Evolutionary conservation across 2,888 invertebrate genomes (phyloP).

Genomic region (Gari tellinella): DNA sequence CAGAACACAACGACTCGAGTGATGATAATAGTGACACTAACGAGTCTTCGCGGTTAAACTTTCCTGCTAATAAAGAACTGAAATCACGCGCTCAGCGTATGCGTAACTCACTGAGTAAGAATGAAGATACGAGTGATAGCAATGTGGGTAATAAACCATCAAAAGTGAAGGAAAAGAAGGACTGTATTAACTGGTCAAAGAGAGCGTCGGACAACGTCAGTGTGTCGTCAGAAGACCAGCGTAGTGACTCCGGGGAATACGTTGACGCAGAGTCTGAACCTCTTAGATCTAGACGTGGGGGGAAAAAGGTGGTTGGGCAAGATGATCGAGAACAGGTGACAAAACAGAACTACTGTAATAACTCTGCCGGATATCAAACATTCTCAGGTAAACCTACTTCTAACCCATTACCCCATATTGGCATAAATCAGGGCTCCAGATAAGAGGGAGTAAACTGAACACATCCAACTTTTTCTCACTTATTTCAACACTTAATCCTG

Average conservation of each 20-base stretch:
- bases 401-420: too few species aligned
- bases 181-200: slow-evolving; percentile 43
- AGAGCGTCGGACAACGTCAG: slow-evolving; percentile 43
- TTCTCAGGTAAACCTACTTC: too few species aligned
- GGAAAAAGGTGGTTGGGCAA: slow-evolving; percentile 16
- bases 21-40: slow-evolving; percentile 85
- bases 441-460: too few species aligned
- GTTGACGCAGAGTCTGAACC: slow-evolving; percentile 68
- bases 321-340: slow-evolving; percentile 16
- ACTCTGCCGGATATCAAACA: too few species aligned
- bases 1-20: slow-evolving; percentile 84
- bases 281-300: slow-evolving; percentile 26
- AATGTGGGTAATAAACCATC: slow-evolving; percentile 60
- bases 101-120: slow-evolving; percentile 30
- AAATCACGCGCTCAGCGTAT: slow-evolving; percentile 27
- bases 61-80: slow-evolving; percentile 17
- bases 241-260: slow-evolving; percentile 67
- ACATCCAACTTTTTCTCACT: too few species aligned
- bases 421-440: too few species aligned
- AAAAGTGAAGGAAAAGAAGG: slow-evolving; percentile 50
- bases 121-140: slow-evolving; percentile 31
- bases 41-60: slow-evolving; percentile 46
- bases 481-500: too few species aligned
- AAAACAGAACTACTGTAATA: slow-evolving; percentile 4
- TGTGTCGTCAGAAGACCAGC: slow-evolving; percentile 42